Evolutionary conservation across 2,113 vertebrate genomes (phyloP).

Genomic region (Chaetorhynchus papuensis): DNA sequence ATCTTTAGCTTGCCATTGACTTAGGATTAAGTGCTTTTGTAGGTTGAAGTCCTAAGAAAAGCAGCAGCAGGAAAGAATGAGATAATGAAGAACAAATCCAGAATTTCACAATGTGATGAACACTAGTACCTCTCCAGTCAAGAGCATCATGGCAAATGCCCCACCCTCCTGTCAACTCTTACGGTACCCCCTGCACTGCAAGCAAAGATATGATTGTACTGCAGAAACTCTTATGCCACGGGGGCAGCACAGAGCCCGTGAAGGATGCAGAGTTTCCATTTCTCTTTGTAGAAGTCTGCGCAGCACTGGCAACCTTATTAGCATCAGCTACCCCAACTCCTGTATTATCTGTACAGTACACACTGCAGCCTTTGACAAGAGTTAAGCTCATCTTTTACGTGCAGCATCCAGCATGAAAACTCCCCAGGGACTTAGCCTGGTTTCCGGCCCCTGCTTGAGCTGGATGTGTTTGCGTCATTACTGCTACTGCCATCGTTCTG

Average conservation of each 20-base stretch:
- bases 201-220: fast-evolving
- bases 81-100: neutral
- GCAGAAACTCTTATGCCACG: neutral
- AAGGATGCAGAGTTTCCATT: neutral
- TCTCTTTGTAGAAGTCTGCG: neutral
- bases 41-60: neutral
- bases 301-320: neutral
- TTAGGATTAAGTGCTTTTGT: neutral
- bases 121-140: neutral
- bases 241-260: neutral
- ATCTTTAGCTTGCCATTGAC: neutral
- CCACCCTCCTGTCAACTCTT: neutral
- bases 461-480: neutral
- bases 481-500: neutral
- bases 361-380: neutral
- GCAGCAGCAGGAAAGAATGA: neutral
- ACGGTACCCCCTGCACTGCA: neutral
- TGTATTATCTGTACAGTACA: neutral
- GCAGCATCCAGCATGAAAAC: neutral
- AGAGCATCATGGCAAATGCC: neutral
- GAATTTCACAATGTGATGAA: neutral
- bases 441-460: neutral
- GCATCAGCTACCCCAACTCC: neutral
- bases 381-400: neutral
- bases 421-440: neutral